phyloP scores from a whole-genome alignment of 2,888 invertebrate genomes.

The Anthrax anthrax region DNA sequence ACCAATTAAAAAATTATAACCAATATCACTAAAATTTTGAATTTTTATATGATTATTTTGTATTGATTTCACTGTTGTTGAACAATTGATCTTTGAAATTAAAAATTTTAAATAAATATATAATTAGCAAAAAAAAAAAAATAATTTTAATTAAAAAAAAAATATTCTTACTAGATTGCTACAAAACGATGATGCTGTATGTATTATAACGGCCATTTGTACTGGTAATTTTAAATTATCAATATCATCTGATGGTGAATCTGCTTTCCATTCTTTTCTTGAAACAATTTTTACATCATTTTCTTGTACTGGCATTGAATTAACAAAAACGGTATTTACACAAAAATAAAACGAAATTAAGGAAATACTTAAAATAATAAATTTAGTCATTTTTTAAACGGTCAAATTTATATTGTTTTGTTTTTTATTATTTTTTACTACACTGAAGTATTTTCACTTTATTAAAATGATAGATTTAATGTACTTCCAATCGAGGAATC shows the following conservation, averaged over 20 bases:
- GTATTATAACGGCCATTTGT: not conserved
- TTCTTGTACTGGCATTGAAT: not conserved
- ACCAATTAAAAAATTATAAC: conserved; percentile 64
- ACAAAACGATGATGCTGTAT: not conserved
- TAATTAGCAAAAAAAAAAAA: not conserved
- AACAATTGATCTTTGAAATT: conserved; percentile 38
- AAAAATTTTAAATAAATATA: not conserved
- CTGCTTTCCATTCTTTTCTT: conserved; percentile 1
- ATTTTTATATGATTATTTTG: conserved; percentile 55
- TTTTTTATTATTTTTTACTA: no score
- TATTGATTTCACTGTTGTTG: conserved; percentile 32
- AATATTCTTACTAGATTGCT: not conserved
- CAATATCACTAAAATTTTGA: conserved; percentile 50
- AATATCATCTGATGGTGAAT: not conserved
- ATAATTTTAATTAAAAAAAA: not conserved
- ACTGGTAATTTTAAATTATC: not conserved
- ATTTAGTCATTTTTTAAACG: not conserved
- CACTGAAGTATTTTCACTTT: no score
- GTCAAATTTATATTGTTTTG: no score
- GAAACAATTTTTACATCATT: not conserved
- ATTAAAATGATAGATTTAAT: no score
- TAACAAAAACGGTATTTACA: not conserved
- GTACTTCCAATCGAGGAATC: no score
- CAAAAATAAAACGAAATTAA: not conserved
- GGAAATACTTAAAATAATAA: no score